Evolutionary conservation across 2,797 vertebrate genomes (phyloP).

Genomic region (Trachurus trachurus): DNA sequence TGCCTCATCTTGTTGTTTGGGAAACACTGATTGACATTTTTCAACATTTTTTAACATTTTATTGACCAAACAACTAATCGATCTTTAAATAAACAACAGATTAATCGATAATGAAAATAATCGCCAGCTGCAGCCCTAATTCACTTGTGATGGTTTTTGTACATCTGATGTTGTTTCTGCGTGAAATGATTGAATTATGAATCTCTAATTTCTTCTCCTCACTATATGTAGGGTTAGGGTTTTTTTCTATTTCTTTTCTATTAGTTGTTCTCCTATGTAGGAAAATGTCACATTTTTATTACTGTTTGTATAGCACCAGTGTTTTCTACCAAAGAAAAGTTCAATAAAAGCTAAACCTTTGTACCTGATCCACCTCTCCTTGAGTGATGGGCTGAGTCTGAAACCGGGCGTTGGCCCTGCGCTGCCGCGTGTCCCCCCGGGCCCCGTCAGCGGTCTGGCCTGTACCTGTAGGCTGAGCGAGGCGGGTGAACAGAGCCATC

Average conservation of each 20-base stretch:
- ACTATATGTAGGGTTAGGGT: neutral
- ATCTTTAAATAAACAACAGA: too few relatives aligned
- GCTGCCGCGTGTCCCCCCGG: slow-evolving; percentile 88
- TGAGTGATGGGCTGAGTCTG: slow-evolving; percentile 98
- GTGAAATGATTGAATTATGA: neutral
- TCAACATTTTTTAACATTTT: too few relatives aligned
- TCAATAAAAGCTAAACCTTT: neutral
- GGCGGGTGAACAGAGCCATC: slow-evolving; percentile 97
- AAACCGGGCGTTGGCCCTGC: slow-evolving; percentile 92
- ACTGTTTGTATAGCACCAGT: neutral
- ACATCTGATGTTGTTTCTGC: neutral
- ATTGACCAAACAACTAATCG: too few relatives aligned
- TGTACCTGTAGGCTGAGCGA: slow-evolving; percentile 83
- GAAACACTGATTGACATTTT: too few relatives aligned
- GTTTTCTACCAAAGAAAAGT: neutral
- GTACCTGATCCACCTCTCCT: slow-evolving; percentile 95
- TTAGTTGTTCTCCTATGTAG: neutral
- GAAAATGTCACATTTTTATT: neutral
- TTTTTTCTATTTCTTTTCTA: neutral
- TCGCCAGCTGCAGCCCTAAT: too few relatives aligned
- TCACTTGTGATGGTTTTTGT: neutral
- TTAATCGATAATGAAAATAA: too few relatives aligned
- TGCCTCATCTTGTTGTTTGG: too few relatives aligned
- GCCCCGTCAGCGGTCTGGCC: slow-evolving; percentile 57
- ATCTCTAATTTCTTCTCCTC: neutral